Base-by-base conservation (phyloP, 2,888 invertebrate genomes). In the Tetramorium bicarinatum region DNA sequence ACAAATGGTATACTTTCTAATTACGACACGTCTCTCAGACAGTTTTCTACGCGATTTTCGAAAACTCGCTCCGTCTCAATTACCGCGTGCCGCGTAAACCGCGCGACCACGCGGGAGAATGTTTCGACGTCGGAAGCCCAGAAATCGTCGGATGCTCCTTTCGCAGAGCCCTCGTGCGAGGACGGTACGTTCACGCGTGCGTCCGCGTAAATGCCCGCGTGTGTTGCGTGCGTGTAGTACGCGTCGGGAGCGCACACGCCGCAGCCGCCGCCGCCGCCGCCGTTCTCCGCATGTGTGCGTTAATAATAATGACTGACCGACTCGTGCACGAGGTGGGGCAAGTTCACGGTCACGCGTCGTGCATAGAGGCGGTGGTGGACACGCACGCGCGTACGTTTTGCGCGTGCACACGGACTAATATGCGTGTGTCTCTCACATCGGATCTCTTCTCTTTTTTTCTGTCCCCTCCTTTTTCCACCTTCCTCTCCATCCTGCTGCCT, bases 311-410 rank as follows among this genome's bases (percentile, higher is more conserved):
- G 93, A 91, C 90, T 90, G 92, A 92, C 91, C 91, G 91, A 90
- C 87, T 91, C 87, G 89, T 87, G 88, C 87, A 86, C 88, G 87
- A 91, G 91, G 91, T 91, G 91, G 93, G 93, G 92, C 93, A 94
- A 94, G 94, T 94, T 94, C 94, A 94, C 87, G 94, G 93, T 91
- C 93, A 91, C 90, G 90, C 88, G 87, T 91, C 87, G 87, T 89
- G 90, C 87, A 87, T 87, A 89, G 87, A 91, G 82, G 79, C 83
- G 75, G 67, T 71, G 83, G 88, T 72, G 80, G 85, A 88, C 92
- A 90, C 91, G 89, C 87, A 90, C 87, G 88, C 88, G 85, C 84
- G 82, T 88, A 86, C 56, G 77, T 86, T 85, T 84, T 84, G 81
- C 86, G 86, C 82, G 81, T 77, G 56, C 8, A 56, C 64, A 47